These are phyloP conservation scores for Thamnophis elegans DNA, from an alignment of 2,797 vertebrate genomes.

Conservation along the genomic window DNA sequence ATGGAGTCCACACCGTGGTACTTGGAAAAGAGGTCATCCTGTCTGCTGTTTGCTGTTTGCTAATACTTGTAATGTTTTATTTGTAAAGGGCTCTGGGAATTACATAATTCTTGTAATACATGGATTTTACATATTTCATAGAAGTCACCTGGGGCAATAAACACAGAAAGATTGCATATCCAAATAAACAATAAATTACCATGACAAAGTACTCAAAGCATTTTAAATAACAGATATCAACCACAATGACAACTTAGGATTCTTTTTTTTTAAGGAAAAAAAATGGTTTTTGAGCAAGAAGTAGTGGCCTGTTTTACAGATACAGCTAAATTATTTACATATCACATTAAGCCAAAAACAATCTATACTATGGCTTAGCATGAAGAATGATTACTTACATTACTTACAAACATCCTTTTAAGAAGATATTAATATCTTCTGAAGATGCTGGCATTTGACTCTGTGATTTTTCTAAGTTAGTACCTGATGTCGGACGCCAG, in stretches of 20 bases:
- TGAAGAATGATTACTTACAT: neutral
- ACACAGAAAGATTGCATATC: neutral
- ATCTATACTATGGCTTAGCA: neutral
- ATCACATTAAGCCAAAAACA: neutral
- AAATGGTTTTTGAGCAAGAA: neutral
- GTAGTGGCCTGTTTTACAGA: neutral
- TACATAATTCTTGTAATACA: neutral
- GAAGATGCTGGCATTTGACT: neutral
- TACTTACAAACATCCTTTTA: neutral
- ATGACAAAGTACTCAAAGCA: neutral
- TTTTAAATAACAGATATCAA: neutral
- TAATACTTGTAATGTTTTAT: constrained; percentile 11
- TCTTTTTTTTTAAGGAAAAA: neutral
- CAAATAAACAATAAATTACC: neutral
- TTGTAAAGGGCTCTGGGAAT: constrained; percentile 33
- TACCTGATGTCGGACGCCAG: neutral
- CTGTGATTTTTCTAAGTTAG: neutral
- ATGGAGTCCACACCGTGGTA: neutral
- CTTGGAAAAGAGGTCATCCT: constrained; percentile 15
- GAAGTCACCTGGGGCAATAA: neutral
- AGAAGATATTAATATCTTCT: neutral
- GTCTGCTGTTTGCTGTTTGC: neutral
- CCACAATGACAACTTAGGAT: neutral
- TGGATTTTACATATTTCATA: neutral
- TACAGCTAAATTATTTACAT: neutral